Percentiles rank a stretch among this genome's conserved stretches.
These are phyloP conservation scores for Cacoxenus indagator DNA, from an alignment of 2,888 invertebrate genomes.

Conservation along the genomic window DNA sequence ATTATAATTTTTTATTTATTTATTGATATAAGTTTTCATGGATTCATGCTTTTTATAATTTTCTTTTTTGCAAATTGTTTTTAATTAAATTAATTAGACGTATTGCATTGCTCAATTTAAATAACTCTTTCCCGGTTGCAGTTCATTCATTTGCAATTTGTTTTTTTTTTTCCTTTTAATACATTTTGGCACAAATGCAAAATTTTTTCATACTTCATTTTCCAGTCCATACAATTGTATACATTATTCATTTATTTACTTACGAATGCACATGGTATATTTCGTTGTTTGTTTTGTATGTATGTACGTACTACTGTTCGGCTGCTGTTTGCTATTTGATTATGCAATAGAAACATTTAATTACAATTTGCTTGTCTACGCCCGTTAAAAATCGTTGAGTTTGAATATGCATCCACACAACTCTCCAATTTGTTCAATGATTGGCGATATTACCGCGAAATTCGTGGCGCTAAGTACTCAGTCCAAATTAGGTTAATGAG, in stretches of 20 bases:
- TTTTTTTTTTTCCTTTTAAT: not conserved
- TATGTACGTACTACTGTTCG: slow-evolving; percentile 2
- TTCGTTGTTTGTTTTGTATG: slow-evolving; percentile 2
- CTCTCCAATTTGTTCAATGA: not conserved
- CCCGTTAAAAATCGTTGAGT: not conserved
- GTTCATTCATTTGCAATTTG: not conserved
- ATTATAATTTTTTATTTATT: not conserved
- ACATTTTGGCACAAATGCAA: too few species aligned
- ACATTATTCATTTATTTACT: not conserved
- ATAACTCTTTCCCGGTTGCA: not conserved
- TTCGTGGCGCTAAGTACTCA: not conserved
- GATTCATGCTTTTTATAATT: not conserved
- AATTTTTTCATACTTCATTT: not conserved
- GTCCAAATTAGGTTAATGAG: slow-evolving; percentile 11
- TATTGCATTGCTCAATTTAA: not conserved
- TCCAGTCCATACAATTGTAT: not conserved
- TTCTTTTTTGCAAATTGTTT: not conserved
- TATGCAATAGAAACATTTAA: slow-evolving; percentile 51
- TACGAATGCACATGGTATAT: not conserved
- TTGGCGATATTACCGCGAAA: not conserved
- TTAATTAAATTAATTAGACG: not conserved
- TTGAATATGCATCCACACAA: not conserved
- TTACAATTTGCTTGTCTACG: slow-evolving; percentile 39
- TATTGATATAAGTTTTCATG: not conserved
- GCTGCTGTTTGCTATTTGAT: slow-evolving; percentile 22